These are phyloP conservation scores for Siphamia tubifer DNA, from an alignment of 2,113 vertebrate species.

Conservation along the genomic window DNA sequence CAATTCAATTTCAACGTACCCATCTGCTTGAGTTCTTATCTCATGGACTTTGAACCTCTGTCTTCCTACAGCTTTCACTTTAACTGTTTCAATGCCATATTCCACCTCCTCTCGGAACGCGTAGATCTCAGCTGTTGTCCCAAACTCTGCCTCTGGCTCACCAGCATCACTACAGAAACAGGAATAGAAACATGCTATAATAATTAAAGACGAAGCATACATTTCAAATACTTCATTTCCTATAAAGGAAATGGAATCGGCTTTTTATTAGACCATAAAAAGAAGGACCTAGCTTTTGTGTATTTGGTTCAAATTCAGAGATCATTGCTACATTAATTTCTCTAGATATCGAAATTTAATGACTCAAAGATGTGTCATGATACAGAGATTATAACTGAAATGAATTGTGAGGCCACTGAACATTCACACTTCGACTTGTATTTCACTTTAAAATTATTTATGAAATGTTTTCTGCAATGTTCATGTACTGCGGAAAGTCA, in stretches of 20 bases:
- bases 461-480: too few species aligned
- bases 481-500: too few species aligned
- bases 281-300: too few species aligned
- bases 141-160: slow-evolving; percentile 89
- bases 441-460: too few species aligned
- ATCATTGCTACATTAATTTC: too few species aligned
- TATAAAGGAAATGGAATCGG: not conserved
- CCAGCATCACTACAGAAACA: slow-evolving; percentile 74
- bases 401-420: too few species aligned
- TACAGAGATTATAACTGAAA: too few species aligned
- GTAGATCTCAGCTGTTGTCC: slow-evolving; percentile 97
- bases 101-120: slow-evolving; percentile 95
- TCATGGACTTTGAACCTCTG: slow-evolving; percentile 97
- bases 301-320: too few species aligned
- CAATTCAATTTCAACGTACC: slow-evolving; percentile 84
- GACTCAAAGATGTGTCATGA: too few species aligned
- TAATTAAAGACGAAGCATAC: not conserved
- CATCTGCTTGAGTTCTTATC: slow-evolving; percentile 94
- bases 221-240: not conserved
- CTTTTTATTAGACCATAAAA: not conserved
- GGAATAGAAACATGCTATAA: not conserved
- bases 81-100: slow-evolving; percentile 95
- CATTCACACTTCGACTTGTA: too few species aligned
- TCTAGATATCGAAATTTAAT: too few species aligned
- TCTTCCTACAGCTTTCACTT: slow-evolving; percentile 96